Percentiles rank a stretch among this genome's conserved stretches.
Conservation (phyloP, 2,113 vertebrate genomes). For the Seriola dumerili region DNA sequence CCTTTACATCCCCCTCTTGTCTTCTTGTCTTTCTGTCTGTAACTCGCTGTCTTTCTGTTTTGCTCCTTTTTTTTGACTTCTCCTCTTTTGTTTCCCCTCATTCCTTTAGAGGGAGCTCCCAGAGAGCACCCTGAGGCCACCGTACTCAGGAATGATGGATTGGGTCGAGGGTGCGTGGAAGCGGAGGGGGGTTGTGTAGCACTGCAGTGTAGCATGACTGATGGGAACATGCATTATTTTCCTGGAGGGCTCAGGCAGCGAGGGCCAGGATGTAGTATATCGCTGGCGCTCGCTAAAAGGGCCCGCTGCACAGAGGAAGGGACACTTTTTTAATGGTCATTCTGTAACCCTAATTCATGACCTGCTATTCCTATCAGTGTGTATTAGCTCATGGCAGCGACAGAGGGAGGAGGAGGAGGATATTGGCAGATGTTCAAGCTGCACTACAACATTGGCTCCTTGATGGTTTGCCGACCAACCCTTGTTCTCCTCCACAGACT, state of each 20-base stretch:
- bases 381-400: slow-evolving; percentile 26
- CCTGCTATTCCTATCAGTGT: slow-evolving; percentile 34
- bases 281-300: slow-evolving; percentile 20
- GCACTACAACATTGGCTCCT: slow-evolving; percentile 8
- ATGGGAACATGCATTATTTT: slow-evolving; percentile 83
- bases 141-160: slow-evolving; percentile 80
- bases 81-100: slow-evolving; percentile 1
- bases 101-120: slow-evolving; percentile 58
- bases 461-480: slow-evolving; percentile 28
- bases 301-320: slow-evolving; percentile 32
- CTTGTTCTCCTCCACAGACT: slow-evolving; percentile 37
- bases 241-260: slow-evolving; percentile 61
- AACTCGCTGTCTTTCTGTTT: slow-evolving; percentile 38
- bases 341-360: slow-evolving; percentile 53
- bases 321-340: slow-evolving; percentile 50
- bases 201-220: slow-evolving; percentile 81
- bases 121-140: slow-evolving; percentile 72
- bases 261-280: slow-evolving; percentile 57
- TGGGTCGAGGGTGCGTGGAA: slow-evolving; percentile 70
- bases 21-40: slow-evolving; percentile 24
- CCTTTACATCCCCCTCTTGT: slow-evolving; percentile 2
- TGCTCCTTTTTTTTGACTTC: slow-evolving; percentile 48
- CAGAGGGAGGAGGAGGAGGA: slow-evolving; percentile 24
- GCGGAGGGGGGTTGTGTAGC: slow-evolving; percentile 71
- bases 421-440: slow-evolving; percentile 53